Evolutionary conservation across 2,797 vertebrate genomes (phyloP), one percentile per base, ranked within the genome.

Genomic region (Xiphophorus birchmanni): DNA sequence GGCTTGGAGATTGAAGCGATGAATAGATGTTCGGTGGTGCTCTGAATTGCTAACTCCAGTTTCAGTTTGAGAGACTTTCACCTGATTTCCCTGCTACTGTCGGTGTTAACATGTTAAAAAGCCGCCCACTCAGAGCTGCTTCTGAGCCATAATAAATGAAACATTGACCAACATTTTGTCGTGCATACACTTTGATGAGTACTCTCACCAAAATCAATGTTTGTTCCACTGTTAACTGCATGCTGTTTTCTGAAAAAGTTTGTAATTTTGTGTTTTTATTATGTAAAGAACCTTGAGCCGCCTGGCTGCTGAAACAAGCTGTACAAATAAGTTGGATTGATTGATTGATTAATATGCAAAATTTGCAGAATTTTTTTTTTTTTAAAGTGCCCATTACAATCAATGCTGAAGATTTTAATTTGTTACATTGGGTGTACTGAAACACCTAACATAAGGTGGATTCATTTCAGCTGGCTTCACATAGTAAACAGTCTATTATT

Each of bases 1-100:
- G 74, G 29, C 78, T 56, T 45, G 86, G 85, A 91, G 85, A 90
- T 76, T 81, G 78, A 87, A 74, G 76, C 29, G 77, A 63, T 72
- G 56, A 79, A 69, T 0, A 17, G 77, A 80, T 37, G 44, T 78
- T 44, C 1, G 21, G 73, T 74, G 67, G 58, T 79, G 80, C 73
- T 80, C 79, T 90, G 82, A 89, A 87, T 88, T 85, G 82, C 79
- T 65, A 86, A 74, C 26, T 56, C 10, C 26, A 56, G 54, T 56
- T 12, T n/a, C 26, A 11, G 10, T 56, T 12, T 54, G 45, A 78
- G 73, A n/a, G 10, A 26, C 84, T 86, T 65, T 82, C 76, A 15
- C 77, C 78, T 71, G 75, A 86, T 83, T 80, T 82, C 73, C 47
- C 26, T 75, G 48, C 74, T 81, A 63, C 29, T 80, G 60, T 71